Base-by-base conservation (phyloP, 2,888 invertebrate genomes). In the Neocrepidodera transversa region DNA sequence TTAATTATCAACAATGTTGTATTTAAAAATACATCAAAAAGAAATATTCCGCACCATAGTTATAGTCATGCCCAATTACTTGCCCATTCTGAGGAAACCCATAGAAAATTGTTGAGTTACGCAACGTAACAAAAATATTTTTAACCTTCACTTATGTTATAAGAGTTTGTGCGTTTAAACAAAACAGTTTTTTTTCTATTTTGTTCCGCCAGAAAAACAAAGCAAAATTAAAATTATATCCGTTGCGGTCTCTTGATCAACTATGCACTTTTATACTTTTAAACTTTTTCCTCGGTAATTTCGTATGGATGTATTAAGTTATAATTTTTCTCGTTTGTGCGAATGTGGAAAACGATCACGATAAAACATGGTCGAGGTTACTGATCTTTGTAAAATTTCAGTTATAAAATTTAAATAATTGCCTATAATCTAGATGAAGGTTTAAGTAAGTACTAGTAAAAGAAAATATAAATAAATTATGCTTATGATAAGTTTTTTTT, bases 211-310 rank as follows among this genome's bases (percentile, higher is more conserved):
- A 53, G 43, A 20, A 43, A 35, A 35, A 53, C 32, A 23, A 43
- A 20, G 23, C 35, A 35, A 35, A 53, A 53, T 40, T 52, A 40
- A 40, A 40, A 52, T 53, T 32, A 35, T 53, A 23, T 18, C 32
- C n/a, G 53, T 53, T 26, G 32, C 43, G 53, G 43, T 53, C 53
- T 53, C 53, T 53, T n/a, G 35, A 53, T 35, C 53, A 53, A 43
- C 45, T 53, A 43, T 53, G 17, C 40, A 40, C 40, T 8, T 40
- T 40, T 18, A 18, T 18, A 40, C n/a, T 40, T 40, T 40, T 18
- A 40, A 40, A 40, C 7, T 16, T 40, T 40, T 40, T 18, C 40
- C 40, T 40, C n/a, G 4, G 40, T 40, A 40, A 40, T 40, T n/a
- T 40, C n/a, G 14, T 17, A 40, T 40, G 40, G 16, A 40, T 40